These are phyloP conservation scores for Eulacestoma nigropectus DNA, from an alignment of 2,113 vertebrate genomes.

Conservation along the genomic window DNA sequence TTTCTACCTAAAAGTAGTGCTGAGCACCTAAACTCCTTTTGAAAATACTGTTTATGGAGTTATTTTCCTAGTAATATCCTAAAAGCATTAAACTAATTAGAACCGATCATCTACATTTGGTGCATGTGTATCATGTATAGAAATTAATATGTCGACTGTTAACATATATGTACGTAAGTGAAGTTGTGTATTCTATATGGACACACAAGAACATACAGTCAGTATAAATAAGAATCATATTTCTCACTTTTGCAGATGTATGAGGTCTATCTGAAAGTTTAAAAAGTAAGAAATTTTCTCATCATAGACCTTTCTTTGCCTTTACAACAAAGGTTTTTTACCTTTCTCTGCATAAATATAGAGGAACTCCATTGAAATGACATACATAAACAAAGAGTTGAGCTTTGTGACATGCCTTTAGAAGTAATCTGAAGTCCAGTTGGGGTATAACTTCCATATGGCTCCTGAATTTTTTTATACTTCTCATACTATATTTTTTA, in stretches of 20 bases:
- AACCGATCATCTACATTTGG: background rate
- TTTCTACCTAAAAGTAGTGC: background rate
- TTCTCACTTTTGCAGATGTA: background rate
- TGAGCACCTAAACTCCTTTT: background rate
- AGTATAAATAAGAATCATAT: accelerated
- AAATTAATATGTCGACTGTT: background rate
- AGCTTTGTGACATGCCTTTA: background rate
- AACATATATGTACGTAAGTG: background rate
- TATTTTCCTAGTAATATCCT: background rate
- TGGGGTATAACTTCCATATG: background rate
- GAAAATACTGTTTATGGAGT: background rate
- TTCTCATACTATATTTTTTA: background rate
- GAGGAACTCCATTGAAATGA: background rate
- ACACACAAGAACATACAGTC: background rate
- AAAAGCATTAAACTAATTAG: background rate
- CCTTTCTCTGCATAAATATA: background rate
- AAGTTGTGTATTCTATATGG: background rate
- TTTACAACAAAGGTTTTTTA: background rate
- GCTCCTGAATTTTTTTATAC: background rate
- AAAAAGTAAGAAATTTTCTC: background rate
- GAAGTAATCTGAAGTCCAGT: background rate
- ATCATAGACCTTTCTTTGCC: background rate
- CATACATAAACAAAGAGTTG: background rate
- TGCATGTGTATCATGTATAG: background rate
- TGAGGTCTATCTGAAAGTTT: background rate